Evolutionary conservation across 2,113 vertebrate species (phyloP), one percentile per base, ranked within the genome.

Genomic region (Panthera tigris): DNA sequence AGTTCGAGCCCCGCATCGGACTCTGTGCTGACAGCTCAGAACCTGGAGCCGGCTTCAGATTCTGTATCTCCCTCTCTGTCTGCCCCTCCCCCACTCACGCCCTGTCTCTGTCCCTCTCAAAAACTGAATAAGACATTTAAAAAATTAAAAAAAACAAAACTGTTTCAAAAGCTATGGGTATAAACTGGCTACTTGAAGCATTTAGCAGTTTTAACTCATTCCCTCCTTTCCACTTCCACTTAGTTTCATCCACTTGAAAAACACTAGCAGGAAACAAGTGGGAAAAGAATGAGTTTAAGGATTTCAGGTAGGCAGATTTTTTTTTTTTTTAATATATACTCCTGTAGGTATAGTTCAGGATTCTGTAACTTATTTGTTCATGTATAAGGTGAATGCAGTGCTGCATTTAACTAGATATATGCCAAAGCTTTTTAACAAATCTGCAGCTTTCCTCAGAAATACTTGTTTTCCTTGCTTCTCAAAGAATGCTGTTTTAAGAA

Each of bases 161-260:
- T 88, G 50, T 88, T 73, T n/a, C 7, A n/a, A 86, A 91, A 96
- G 52, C 7, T 33, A 1, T 33, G 15, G 23, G 4, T 80, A 18
- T 76, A 48, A 93, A 84, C 31, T 85, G 31, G 45, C 93, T 61
- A n/a, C 21, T 50, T 31, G 52, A 61, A 65, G 16, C 50, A 41
- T 50, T 83, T 29, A 83, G 33, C 48, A 83, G 39, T 86, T 63
- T 31, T 84, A 52, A 95, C 29, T 89, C 61, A 95, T 82, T 81
- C 39, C 61, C 29, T 89, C 45, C 63, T 93, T 63, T 93, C 52
- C 7, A 88, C 36, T 93, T 89, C 10, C 33, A 25, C 80, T n/a
- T 84, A 93, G 79, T 84, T 80, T 83, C 29, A 79, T 89, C 25
- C 29, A 45, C 69, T 97, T 93, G 84, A 52, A 65, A 92, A 95